These are phyloP conservation scores for Ondatra zibethicus DNA, from an alignment of 2,113 vertebrate genomes.

Conservation along the genomic window DNA sequence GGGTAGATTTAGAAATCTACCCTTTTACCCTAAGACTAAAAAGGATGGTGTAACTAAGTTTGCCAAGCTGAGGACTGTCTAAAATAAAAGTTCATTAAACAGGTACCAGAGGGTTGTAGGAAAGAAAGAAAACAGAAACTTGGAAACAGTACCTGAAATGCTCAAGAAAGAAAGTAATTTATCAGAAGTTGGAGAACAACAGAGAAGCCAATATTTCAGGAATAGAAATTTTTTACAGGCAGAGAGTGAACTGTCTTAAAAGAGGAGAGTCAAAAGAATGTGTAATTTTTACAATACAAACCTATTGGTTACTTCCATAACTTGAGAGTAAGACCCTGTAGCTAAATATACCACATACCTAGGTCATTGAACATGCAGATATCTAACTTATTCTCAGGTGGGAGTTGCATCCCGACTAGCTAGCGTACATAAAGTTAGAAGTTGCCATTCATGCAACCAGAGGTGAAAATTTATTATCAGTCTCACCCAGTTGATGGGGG, in stretches of 20 bases:
- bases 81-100: background rate
- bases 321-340: background rate
- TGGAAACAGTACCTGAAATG: background rate
- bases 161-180: background rate
- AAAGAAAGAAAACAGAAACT: background rate
- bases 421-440: background rate
- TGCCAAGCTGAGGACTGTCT: background rate
- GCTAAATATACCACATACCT: too few relatives aligned
- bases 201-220: too few relatives aligned
- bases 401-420: background rate
- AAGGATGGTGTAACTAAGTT: background rate
- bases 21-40: background rate
- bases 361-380: background rate
- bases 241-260: background rate
- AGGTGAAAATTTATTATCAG: background rate
- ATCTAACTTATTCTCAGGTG: background rate
- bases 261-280: background rate
- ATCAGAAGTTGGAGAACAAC: background rate
- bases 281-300: background rate
- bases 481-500: background rate
- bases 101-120: accelerated
- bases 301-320: background rate
- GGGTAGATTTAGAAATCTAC: too few relatives aligned
- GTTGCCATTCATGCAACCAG: background rate
- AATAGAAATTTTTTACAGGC: background rate